phyloP scores from a whole-genome alignment of 2,113 vertebrate species.

The Loxodonta africana region DNA sequence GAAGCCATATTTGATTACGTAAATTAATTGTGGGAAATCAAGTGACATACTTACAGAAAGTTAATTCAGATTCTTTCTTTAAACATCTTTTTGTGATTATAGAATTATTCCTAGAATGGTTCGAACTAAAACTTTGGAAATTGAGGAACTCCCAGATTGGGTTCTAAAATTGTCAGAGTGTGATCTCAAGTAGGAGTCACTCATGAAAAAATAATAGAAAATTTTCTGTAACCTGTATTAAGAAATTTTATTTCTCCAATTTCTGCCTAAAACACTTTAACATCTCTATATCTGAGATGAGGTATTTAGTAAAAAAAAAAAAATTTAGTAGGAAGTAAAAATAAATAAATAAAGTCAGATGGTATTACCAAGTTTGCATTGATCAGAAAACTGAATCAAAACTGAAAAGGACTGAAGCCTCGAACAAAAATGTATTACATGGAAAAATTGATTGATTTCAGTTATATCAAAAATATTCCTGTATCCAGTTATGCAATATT shows the following conservation, averaged over 20 bases:
- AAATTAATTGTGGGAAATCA: not conserved
- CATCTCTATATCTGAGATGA: not conserved
- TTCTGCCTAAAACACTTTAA: not conserved
- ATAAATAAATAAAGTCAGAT: not conserved
- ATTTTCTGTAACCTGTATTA: not conserved
- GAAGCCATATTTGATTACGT: not conserved
- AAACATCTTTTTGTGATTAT: not conserved
- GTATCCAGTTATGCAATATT: not conserved
- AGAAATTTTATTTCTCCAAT: constrained; percentile 1
- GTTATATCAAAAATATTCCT: not conserved
- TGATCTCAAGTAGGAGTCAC: not conserved
- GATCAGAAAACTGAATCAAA: constrained; percentile 38
- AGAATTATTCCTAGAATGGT: not conserved
- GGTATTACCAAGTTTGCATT: not conserved
- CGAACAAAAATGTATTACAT: not conserved
- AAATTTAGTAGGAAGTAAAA: not conserved
- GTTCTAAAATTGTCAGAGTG: constrained; percentile 10
- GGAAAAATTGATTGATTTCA: constrained; percentile 23
- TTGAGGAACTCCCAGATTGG: not conserved
- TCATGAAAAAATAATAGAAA: not conserved
- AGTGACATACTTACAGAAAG: not conserved
- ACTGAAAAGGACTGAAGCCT: not conserved
- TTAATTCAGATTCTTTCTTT: constrained; percentile 18
- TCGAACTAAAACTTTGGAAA: not conserved
- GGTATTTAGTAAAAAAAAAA: constrained; percentile 40